These are phyloP conservation scores for Percopsis omiscomaycus DNA, from an alignment of 2,797 vertebrate genomes.

Conservation along the genomic window DNA sequence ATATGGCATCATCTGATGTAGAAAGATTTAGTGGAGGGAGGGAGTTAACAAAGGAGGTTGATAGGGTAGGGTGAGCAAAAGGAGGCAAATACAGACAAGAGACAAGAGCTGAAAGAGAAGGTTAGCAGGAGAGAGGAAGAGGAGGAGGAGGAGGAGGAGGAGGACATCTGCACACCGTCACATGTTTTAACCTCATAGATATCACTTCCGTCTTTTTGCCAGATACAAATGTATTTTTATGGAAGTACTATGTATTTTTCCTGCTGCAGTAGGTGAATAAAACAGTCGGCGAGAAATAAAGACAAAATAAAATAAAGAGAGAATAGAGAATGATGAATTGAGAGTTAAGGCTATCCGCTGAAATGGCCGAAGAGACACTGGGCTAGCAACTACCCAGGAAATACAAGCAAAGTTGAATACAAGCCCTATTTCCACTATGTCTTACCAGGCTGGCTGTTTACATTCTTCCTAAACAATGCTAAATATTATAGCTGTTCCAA, in stretches of 20 bases:
- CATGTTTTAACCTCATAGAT: not conserved
- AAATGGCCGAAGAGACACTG: not conserved
- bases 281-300: slow-evolving; percentile 29
- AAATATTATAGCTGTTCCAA: slow-evolving; percentile 36
- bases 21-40: not conserved
- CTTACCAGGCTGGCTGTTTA: no score
- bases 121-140: slow-evolving; percentile 24
- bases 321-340: slow-evolving; percentile 9
- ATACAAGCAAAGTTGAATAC: slow-evolving; percentile 34
- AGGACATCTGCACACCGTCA: not conserved
- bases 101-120: slow-evolving; percentile 1
- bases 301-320: slow-evolving; percentile 33
- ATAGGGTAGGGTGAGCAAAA: slow-evolving; percentile 5
- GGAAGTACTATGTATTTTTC: no score
- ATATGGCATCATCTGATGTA: no score
- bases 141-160: slow-evolving; percentile 3
- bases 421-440: no score
- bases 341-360: not conserved
- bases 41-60: slow-evolving; percentile 16
- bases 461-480: slow-evolving; percentile 1
- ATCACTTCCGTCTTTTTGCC: not conserved
- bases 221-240: not conserved
- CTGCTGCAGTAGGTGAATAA: slow-evolving; percentile 19
- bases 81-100: not conserved
- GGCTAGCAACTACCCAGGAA: slow-evolving; percentile 35